phyloP scores from a whole-genome alignment of 2,888 invertebrate species.

The Drosophila buzzatii region DNA sequence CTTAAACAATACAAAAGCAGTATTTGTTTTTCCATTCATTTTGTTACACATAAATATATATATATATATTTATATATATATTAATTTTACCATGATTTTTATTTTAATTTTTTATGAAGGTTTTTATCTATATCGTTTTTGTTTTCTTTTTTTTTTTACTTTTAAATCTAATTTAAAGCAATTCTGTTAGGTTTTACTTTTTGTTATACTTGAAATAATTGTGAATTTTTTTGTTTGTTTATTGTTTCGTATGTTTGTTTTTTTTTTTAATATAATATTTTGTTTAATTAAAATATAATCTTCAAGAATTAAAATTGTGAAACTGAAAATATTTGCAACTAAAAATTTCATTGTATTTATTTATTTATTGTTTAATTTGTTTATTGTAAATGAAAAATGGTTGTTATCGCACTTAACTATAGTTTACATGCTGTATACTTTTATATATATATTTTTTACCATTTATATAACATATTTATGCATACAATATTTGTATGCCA shows the following conservation, averaged over 20 bases:
- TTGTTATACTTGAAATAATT: conserved; percentile 47
- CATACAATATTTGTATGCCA: conserved; percentile 54
- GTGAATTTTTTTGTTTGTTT: conserved; percentile 20
- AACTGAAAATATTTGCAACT: conserved; percentile 19
- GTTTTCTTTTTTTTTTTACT: conserved; percentile 15
- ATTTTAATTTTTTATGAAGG: conserved; percentile 44
- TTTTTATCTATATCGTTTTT: conserved; percentile 50
- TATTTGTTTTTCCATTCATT: conserved; percentile 75
- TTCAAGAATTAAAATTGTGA: conserved; percentile 27
- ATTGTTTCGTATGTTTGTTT: conserved; percentile 40
- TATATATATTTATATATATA: conserved; percentile 32
- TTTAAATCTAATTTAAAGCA: conserved; percentile 83
- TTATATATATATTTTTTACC: conserved; percentile 43
- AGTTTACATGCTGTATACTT: conserved; percentile 55
- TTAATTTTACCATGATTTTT: conserved; percentile 71
- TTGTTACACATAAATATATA: conserved; percentile 70
- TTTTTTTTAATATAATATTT: conserved; percentile 3
- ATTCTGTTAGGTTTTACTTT: conserved; percentile 63
- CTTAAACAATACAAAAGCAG: conserved; percentile 84
- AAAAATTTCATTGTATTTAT: conserved; percentile 5
- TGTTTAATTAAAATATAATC: conserved; percentile 24
- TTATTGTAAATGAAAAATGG: conserved; percentile 50
- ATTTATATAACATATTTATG: conserved; percentile 61
- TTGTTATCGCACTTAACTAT: conserved; percentile 51
- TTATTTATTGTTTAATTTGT: conserved; percentile 12